phyloP scores from a whole-genome alignment of 2,888 invertebrate species.

The Dasysyrphus tricinctus region DNA sequence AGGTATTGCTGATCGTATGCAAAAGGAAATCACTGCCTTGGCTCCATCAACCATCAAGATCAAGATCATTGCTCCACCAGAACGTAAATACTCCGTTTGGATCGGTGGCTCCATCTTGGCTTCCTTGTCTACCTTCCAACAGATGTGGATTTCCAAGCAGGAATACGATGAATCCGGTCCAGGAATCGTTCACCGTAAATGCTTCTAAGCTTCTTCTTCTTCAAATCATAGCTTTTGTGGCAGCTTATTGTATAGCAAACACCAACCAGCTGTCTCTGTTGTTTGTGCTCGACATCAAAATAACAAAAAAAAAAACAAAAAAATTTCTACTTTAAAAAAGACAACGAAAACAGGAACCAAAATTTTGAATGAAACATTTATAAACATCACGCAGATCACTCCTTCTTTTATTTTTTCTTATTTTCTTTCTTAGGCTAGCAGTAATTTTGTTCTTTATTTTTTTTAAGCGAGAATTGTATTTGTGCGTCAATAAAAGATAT shows the following conservation, averaged over 20 bases:
- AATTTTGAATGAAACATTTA: slow-evolving; percentile 74
- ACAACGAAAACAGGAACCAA: slow-evolving; percentile 58
- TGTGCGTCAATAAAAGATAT: slow-evolving; percentile 68
- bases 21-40: slow-evolving; percentile 94
- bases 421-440: slow-evolving; percentile 43
- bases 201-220: slow-evolving; percentile 89
- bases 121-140: slow-evolving; percentile 94
- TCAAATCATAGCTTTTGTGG: neutral
- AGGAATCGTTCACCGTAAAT: slow-evolving; percentile 97
- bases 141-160: slow-evolving; percentile 96
- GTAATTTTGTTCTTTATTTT: slow-evolving; percentile 42
- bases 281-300: slow-evolving; percentile 15
- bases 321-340: slow-evolving; percentile 42
- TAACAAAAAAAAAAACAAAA: slow-evolving; percentile 5
- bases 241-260: slow-evolving; percentile 48
- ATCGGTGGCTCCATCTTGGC: slow-evolving; percentile 93
- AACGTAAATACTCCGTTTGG: slow-evolving; percentile 96
- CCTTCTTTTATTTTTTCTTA: slow-evolving; percentile 59
- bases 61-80: slow-evolving; percentile 96
- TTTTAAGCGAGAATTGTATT: slow-evolving; percentile 67
- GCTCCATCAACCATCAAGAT: slow-evolving; percentile 97
- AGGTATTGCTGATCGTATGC: slow-evolving; percentile 94
- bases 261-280: slow-evolving; percentile 40
- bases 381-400: slow-evolving; percentile 76
- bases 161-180: slow-evolving; percentile 87